These are phyloP conservation scores for Yponomeuta plumbellus DNA, from an alignment of 2,888 invertebrate species.

Conservation along the genomic window DNA sequence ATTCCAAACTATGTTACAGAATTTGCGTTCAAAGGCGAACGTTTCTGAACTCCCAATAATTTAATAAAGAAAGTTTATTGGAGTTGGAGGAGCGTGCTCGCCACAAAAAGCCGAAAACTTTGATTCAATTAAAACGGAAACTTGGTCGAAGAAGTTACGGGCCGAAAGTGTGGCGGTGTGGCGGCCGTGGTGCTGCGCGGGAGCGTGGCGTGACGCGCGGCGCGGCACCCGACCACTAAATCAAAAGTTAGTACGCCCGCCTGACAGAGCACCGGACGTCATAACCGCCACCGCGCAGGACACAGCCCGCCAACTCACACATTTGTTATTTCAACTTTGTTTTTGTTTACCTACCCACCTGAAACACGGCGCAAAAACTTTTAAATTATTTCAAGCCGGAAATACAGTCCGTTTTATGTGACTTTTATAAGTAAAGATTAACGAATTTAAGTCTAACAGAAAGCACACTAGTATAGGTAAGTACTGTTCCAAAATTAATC, in stretches of 20 bases:
- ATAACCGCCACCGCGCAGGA: constrained; percentile 3
- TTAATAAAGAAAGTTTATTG: constrained; percentile 74
- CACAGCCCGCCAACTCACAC: constrained; percentile 6
- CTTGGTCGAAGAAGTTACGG: constrained; percentile 66
- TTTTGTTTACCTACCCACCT: not conserved
- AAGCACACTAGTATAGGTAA: not conserved
- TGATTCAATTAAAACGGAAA: constrained; percentile 75
- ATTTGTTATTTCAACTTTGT: constrained; percentile 8
- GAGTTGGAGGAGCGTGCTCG: constrained; percentile 63
- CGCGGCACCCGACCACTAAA: constrained; percentile 38
- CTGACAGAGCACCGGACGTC: constrained; percentile 14
- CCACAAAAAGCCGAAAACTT: constrained; percentile 75
- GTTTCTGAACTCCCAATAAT: constrained; percentile 74
- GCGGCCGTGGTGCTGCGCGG: constrained; percentile 29
- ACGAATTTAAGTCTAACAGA: not conserved
- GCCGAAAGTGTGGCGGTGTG: constrained; percentile 42
- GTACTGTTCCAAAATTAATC: not conserved
- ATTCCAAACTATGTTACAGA: constrained; percentile 57
- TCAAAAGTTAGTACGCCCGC: constrained; percentile 38
- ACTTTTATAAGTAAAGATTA: not conserved
- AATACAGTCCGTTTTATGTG: not conserved
- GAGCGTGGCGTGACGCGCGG: constrained; percentile 28
- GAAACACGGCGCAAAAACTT: not conserved
- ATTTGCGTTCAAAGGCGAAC: constrained; percentile 67
- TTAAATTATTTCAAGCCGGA: not conserved